A percentile compares a stretch with the other conserved stretches of the same genome.
These are phyloP conservation scores for Mimachlamys varia DNA, from an alignment of 2,888 invertebrate genomes.

Conservation along the genomic window DNA sequence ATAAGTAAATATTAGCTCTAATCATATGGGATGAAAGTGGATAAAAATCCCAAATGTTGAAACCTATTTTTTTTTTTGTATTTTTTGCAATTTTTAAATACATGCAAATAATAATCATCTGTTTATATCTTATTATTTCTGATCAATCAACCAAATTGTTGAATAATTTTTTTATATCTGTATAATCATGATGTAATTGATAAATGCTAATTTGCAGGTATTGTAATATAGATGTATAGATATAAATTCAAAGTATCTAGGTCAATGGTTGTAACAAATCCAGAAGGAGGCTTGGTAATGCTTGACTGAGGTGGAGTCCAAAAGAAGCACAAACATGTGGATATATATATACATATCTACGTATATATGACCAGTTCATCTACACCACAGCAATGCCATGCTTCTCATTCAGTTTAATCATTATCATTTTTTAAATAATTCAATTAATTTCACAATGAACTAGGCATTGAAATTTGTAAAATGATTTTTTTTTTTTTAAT, in stretches of 20 bases:
- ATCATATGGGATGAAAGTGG: neutral
- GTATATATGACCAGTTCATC: too few relatives aligned
- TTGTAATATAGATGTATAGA: neutral
- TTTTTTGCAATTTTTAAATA: neutral
- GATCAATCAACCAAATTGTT: neutral
- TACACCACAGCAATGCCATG: neutral
- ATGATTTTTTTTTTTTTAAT: neutral
- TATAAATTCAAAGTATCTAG: neutral
- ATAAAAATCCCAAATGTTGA: neutral
- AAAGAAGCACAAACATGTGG: neutral
- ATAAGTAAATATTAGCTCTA: neutral
- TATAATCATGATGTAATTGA: neutral
- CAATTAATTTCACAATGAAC: neutral
- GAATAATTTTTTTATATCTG: neutral
- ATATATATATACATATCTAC: neutral
- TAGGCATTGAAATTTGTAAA: neutral
- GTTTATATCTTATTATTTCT: neutral
- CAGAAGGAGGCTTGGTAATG: neutral
- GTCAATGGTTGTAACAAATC: neutral
- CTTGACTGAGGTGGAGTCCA: neutral
- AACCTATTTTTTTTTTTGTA: conserved; percentile 32
- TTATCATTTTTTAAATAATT: neutral
- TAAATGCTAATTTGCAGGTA: neutral
- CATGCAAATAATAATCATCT: neutral
- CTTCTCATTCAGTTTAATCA: neutral